Evolutionary conservation across 2,113 vertebrate genomes (phyloP).

Genomic region (Thunnus maccoyii): DNA sequence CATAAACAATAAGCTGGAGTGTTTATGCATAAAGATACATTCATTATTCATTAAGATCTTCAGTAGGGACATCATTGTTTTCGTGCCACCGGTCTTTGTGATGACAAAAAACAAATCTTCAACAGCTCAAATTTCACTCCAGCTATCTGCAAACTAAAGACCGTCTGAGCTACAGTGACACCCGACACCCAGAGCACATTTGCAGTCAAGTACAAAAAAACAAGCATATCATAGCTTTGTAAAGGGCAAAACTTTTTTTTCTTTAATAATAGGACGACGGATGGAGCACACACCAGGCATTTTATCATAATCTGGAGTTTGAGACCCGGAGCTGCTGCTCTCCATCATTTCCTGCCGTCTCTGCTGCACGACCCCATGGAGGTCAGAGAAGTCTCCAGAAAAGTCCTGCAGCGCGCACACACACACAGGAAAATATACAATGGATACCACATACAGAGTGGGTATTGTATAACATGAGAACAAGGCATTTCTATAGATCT

Average conservation of each 20-base stretch:
- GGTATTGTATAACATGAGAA: conserved; percentile 38
- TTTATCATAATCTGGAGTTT: conserved; percentile 92
- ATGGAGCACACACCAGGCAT: conserved; percentile 84
- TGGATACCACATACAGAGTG: conserved; percentile 5
- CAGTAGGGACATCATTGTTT: not conserved
- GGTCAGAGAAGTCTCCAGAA: conserved; percentile 88
- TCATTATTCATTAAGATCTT: not conserved
- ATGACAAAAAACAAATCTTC: conserved; percentile 27
- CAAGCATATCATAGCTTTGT: not conserved
- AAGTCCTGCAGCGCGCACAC: conserved; percentile 85
- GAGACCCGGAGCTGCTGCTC: conserved; percentile 93
- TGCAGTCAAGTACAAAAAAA: not conserved
- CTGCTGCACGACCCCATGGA: conserved; percentile 88
- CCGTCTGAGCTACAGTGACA: conserved; percentile 16
- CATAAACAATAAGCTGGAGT: not conserved
- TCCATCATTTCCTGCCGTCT: conserved; percentile 90
- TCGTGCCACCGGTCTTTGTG: not conserved
- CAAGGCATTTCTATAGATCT: conserved; percentile 12
- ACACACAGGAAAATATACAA: conserved; percentile 28
- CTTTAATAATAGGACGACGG: not conserved
- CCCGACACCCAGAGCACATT: conserved; percentile 10
- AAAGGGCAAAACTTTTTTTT: not conserved
- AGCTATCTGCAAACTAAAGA: conserved; percentile 18
- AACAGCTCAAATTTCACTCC: conserved; percentile 34
- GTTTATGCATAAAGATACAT: not conserved